A percentile compares a stretch with the other conserved stretches of the same genome.
phyloP scores from a whole-genome alignment of 2,113 vertebrate genomes.

The Bubo scandiacus region DNA sequence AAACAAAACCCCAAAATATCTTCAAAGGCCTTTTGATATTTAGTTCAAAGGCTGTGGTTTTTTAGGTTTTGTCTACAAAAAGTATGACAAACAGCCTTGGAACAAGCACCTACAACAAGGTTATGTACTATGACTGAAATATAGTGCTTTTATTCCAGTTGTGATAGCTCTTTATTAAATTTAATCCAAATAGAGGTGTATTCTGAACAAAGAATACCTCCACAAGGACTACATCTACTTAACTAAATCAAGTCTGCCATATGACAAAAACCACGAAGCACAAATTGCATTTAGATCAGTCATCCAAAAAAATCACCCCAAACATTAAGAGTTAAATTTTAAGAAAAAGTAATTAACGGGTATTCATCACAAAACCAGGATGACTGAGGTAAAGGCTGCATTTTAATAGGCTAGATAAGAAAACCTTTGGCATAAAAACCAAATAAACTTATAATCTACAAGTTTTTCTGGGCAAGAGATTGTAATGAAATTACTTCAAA shows the following conservation, averaged over 20 bases:
- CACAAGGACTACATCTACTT: background rate
- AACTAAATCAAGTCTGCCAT: background rate
- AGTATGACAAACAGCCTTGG: background rate
- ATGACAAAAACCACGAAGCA: background rate
- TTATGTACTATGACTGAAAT: background rate
- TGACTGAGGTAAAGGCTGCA: background rate
- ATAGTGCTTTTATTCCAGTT: background rate
- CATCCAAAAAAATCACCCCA: background rate
- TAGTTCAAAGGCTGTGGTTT: constrained; percentile 34
- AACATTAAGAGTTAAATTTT: background rate
- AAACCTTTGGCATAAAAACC: background rate
- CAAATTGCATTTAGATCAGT: background rate
- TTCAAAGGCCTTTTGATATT: constrained; percentile 44
- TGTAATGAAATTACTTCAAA: background rate
- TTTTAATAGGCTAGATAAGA: background rate
- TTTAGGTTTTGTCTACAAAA: constrained; percentile 8
- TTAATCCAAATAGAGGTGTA: background rate
- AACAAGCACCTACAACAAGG: background rate
- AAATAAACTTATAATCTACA: background rate
- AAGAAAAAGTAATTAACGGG: background rate
- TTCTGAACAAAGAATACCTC: background rate
- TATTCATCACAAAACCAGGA: background rate
- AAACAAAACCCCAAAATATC: background rate
- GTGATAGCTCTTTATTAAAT: background rate
- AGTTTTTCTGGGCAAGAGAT: background rate